Percentiles rank a stretch among this genome's conserved stretches.
These are phyloP conservation scores for Drosophila oshimai DNA, from an alignment of 1,140 invertebrate genomes.

Conservation along the genomic window DNA sequence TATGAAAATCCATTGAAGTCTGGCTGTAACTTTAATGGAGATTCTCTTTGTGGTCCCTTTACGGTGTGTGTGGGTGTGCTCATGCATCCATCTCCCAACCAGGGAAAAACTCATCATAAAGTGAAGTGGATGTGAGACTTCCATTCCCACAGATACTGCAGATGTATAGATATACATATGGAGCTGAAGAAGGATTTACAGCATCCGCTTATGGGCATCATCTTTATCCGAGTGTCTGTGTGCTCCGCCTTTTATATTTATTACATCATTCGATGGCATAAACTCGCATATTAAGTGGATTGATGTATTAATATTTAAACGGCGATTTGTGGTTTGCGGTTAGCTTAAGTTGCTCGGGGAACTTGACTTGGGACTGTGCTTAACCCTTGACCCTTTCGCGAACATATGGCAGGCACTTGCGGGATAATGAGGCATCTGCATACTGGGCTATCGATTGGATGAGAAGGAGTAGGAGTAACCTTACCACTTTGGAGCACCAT, in stretches of 20 bases:
- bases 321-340: constrained; percentile 65
- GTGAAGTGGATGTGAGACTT: constrained; percentile 14
- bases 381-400: constrained; percentile 34
- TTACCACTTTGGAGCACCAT: constrained; percentile 5
- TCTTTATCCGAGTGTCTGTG: constrained; percentile 31
- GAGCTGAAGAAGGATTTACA: constrained; percentile 39
- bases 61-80: constrained; percentile 14
- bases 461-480: neutral
- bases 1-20: constrained; percentile 16
- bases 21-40: constrained; percentile 41
- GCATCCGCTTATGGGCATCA: constrained; percentile 48
- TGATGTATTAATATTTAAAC: constrained; percentile 82
- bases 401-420: constrained; percentile 34
- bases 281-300: constrained; percentile 80
- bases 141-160: constrained; percentile 8
- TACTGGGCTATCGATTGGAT: neutral
- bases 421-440: constrained; percentile 14
- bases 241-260: constrained; percentile 71
- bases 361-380: neutral
- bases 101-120: constrained; percentile 36
- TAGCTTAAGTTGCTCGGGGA: constrained; percentile 13
- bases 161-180: no score
- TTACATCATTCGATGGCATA: constrained; percentile 72
- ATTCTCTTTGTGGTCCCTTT: constrained; percentile 28
- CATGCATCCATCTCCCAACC: constrained; percentile 18